These are phyloP conservation scores for Acanthurus lineatus DNA, from an alignment of 2,797 vertebrate genomes.

Conservation along the genomic window DNA sequence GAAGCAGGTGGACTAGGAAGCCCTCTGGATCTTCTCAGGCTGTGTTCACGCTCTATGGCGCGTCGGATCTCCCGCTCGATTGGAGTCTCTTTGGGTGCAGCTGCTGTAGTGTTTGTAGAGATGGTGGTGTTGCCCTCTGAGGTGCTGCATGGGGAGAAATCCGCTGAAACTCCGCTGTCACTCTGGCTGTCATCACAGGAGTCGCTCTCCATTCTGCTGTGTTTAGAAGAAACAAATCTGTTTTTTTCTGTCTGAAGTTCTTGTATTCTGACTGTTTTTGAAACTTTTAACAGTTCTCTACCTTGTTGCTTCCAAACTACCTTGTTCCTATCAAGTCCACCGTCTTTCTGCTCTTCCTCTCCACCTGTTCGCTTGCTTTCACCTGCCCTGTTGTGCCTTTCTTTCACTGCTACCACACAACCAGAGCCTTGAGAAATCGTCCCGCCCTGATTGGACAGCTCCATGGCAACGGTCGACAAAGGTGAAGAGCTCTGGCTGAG, in stretches of 20 bases:
- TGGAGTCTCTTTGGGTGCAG: constrained; percentile 87
- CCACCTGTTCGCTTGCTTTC: constrained; percentile 61
- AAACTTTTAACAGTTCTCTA: constrained; percentile 25
- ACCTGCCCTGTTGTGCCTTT: constrained; percentile 66
- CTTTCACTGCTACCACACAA: constrained; percentile 67
- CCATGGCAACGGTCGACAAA: constrained; percentile 82
- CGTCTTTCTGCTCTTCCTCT: constrained; percentile 59
- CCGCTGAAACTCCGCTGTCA: constrained; percentile 85
- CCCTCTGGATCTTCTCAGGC: constrained; percentile 90
- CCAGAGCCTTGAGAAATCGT: constrained; percentile 61
- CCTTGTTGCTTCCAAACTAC: constrained; percentile 27
- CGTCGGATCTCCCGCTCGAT: constrained; percentile 95
- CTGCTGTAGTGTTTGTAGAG: constrained; percentile 15
- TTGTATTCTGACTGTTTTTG: constrained; percentile 30
- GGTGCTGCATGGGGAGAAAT: constrained; percentile 82
- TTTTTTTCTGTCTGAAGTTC: constrained; percentile 17
- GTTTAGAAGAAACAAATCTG: constrained; percentile 23
- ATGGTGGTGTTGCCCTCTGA: constrained; percentile 51
- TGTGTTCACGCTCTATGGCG: constrained; percentile 90
- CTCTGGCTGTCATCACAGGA: constrained; percentile 83
- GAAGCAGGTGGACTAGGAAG: constrained; percentile 73
- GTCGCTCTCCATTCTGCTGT: constrained; percentile 80
- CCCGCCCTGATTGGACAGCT: constrained; percentile 74
- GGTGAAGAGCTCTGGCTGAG: constrained; percentile 75
- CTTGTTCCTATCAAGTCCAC: constrained; percentile 49